Percentiles rank a stretch among this genome's conserved stretches.
These are phyloP conservation scores for Diloba caeruleocephala DNA, from an alignment of 2,888 invertebrate species.

Conservation along the genomic window DNA sequence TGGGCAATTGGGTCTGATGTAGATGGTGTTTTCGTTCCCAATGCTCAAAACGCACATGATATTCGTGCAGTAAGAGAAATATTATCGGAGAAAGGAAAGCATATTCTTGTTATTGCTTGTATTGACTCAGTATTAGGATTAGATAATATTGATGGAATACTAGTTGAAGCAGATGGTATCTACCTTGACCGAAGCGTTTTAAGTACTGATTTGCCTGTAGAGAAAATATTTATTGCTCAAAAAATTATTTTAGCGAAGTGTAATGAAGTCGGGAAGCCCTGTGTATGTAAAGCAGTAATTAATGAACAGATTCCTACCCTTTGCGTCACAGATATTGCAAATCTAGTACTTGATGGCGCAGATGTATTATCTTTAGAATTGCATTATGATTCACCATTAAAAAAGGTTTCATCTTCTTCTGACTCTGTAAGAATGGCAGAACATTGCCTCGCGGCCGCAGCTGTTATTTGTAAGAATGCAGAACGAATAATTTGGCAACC, in stretches of 20 bases:
- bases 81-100: slow-evolving; percentile 78
- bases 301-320: slow-evolving; percentile 94
- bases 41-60: slow-evolving; percentile 70
- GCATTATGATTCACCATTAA: slow-evolving; percentile 80
- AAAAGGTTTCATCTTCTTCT: slow-evolving; percentile 70
- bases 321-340: slow-evolving; percentile 96
- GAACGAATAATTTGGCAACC: slow-evolving; percentile 95
- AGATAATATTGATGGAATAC: slow-evolving; percentile 92
- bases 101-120: slow-evolving; percentile 79
- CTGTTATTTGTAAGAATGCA: slow-evolving; percentile 94
- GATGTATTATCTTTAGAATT: slow-evolving; percentile 95
- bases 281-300: slow-evolving; percentile 96
- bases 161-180: slow-evolving; percentile 94
- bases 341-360: slow-evolving; percentile 96
- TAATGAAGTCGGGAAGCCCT: slow-evolving; percentile 95
- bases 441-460: slow-evolving; percentile 92
- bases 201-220: slow-evolving; percentile 95
- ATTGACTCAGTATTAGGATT: slow-evolving; percentile 75
- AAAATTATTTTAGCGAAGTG: slow-evolving; percentile 96
- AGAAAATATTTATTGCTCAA: slow-evolving; percentile 96
- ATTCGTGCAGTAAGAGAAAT: slow-evolving; percentile 70
- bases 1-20: slow-evolving; percentile 83
- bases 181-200: slow-evolving; percentile 96
- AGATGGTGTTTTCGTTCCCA: slow-evolving; percentile 79
- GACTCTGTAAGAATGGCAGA: slow-evolving; percentile 85